phyloP scores from a whole-genome alignment of 2,797 vertebrate species.

The Pipistrellus nathusii region DNA sequence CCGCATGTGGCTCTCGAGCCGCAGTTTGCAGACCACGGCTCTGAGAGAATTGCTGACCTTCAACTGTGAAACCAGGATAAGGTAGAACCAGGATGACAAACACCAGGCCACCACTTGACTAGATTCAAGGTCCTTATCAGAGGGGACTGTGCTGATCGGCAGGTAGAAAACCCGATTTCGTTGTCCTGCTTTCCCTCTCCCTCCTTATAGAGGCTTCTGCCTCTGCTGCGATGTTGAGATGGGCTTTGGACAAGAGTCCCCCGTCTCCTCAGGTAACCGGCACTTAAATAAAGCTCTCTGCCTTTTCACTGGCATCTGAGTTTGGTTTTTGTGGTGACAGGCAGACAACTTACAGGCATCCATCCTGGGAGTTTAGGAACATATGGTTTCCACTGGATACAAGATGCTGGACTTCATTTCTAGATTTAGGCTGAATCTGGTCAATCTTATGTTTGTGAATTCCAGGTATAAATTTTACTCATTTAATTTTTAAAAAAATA shows the following conservation, averaged over 20 bases:
- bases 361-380: background rate
- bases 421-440: background rate
- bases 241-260: background rate
- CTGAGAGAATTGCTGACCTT: background rate
- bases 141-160: background rate
- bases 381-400: background rate
- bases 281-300: background rate
- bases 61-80: background rate
- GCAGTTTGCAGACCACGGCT: too few relatives aligned
- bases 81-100: background rate
- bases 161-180: background rate
- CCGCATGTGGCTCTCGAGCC: too few relatives aligned
- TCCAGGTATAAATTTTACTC: constrained; percentile 4
- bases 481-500: background rate
- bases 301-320: background rate
- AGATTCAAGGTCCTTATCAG: background rate
- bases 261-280: background rate
- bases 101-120: background rate
- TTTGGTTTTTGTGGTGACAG: background rate
- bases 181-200: background rate
- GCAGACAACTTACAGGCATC: background rate
- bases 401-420: background rate
- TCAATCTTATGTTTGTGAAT: background rate
- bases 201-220: background rate
- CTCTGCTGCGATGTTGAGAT: background rate